Evolutionary conservation across 2,797 vertebrate species (phyloP), one percentile per base, ranked within the genome.

Genomic region (Gila robusta): DNA sequence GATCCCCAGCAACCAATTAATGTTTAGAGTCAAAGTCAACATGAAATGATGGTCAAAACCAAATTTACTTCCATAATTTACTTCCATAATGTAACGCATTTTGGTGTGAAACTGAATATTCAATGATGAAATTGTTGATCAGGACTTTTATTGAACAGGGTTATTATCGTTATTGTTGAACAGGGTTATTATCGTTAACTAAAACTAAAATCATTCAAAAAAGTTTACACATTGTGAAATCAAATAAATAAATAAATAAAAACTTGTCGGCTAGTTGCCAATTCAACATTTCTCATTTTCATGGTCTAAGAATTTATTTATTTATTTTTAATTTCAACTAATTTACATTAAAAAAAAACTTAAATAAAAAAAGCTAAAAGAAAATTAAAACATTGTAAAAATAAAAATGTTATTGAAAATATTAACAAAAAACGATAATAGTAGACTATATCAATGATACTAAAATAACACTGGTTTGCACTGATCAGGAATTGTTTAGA

Each of bases 41-140:
- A 47, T 82, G 52, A 59, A 71, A 72, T 28, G 1, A 56, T 56
- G 37, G n/a, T 59, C 2, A 6, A 35, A 59, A 14, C 2, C 2
- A 16, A 28, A 28, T 72, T 59, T 82, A 78, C 35, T n/a, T 78
- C 6, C 12, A 26, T 59, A 39, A 37, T 39, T 59, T 82, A 78
- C 35, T n/a, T 78, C 6, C 12, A 26, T 59, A 39, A 37, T 39
- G 12, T 37, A 17, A 23, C 0, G 1, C 5, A 52, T 17, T 52
- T 73, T 19, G 32, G 41, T 26, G 44, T 52, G 26, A 74, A 74
- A 49, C 44, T 6, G 47, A 76, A 32, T 7, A 23, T 54, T 54
- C 26, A 12, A 12, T 32, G 28, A 35, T 14, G 23, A 37, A 56
- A 56, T 37, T 23, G 32, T 21, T 3, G 7, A 35, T 54, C 2